These are phyloP conservation scores for Bombycilla garrulus DNA, from an alignment of 2,113 vertebrate species.

Conservation along the genomic window DNA sequence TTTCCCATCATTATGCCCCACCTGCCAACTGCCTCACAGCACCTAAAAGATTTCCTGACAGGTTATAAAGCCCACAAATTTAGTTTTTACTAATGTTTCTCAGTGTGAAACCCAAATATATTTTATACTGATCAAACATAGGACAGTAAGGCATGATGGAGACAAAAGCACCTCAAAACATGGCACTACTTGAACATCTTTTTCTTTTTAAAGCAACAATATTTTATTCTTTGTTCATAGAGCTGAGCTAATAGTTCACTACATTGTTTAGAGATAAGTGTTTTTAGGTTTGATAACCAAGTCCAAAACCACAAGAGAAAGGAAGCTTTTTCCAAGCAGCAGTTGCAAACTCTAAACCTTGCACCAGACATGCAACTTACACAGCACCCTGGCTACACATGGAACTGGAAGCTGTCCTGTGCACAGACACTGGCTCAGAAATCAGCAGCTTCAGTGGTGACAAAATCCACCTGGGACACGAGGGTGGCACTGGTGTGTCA, in stretches of 20 bases:
- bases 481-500: background rate
- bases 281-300: background rate
- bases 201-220: background rate
- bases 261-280: background rate
- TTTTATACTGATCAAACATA: background rate
- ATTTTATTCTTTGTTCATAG: background rate
- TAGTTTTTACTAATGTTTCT: background rate
- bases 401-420: background rate
- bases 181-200: background rate
- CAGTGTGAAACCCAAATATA: background rate
- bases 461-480: background rate
- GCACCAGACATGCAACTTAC: background rate
- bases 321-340: background rate
- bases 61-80: background rate
- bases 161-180: background rate
- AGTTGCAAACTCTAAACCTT: background rate
- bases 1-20: background rate
- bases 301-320: background rate
- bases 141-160: background rate
- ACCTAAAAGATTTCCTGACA: background rate
- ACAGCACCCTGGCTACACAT: background rate
- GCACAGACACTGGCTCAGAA: background rate
- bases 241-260: background rate
- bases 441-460: background rate
- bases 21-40: background rate